Conservation (phyloP, 2,888 invertebrate species). For the Oscheius sp. region DNA sequence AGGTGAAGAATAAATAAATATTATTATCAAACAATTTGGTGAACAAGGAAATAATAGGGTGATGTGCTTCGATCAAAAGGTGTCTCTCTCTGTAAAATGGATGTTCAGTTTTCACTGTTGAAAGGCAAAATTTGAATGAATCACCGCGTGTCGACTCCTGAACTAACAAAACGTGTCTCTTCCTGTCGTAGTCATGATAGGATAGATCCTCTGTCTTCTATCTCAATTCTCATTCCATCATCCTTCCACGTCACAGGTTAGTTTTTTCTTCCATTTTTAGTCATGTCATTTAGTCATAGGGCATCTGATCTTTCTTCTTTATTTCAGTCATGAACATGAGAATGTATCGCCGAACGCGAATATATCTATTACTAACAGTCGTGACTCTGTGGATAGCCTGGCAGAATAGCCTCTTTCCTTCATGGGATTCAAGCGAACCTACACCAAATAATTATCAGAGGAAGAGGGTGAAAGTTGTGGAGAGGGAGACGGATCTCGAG, state of each 20-base stretch:
- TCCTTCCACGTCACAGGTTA: background rate
- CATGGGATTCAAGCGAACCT: background rate
- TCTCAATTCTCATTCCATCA: background rate
- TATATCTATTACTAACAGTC: no score
- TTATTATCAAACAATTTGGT: background rate
- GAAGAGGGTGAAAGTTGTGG: background rate
- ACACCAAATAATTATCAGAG: background rate
- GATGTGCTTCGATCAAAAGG: no score
- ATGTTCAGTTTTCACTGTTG: no score
- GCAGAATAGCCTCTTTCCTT: constrained; percentile 6
- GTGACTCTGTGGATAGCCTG: constrained; percentile 1
- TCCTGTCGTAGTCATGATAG: background rate
- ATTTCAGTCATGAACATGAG: no score
- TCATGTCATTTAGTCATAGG: background rate
- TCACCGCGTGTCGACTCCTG: no score
- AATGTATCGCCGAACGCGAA: no score
- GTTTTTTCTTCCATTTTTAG: background rate
- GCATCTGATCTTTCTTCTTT: background rate
- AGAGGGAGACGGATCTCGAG: constrained; percentile 6
- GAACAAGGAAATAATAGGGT: no score
- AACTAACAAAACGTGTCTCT: constrained; percentile 25
- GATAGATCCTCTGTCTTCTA: background rate
- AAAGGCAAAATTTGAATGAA: no score
- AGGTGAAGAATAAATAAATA: no score
- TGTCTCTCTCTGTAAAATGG: no score